A percentile compares a stretch with the other conserved stretches of the same genome.
These are phyloP conservation scores for Acestrorhynchus altus DNA, from an alignment of 2,797 vertebrate species.

Conservation along the genomic window DNA sequence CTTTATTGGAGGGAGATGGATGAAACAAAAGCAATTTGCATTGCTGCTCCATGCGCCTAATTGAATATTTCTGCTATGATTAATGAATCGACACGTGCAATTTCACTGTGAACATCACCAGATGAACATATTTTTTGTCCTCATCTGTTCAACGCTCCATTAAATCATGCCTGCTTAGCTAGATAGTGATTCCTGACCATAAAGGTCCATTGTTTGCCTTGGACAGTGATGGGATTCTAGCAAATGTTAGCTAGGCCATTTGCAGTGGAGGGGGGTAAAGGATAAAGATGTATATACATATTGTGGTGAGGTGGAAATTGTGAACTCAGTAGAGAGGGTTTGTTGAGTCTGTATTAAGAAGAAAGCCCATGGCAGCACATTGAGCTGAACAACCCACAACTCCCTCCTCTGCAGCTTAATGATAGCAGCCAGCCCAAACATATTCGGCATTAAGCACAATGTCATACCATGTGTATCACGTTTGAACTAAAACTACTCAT, in stretches of 20 bases:
- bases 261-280: neutral
- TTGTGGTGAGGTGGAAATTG: slow-evolving; percentile 18
- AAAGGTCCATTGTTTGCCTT: slow-evolving; percentile 13
- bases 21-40: slow-evolving; percentile 53
- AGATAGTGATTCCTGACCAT: neutral
- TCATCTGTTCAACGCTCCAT: slow-evolving; percentile 21
- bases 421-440: too few species aligned
- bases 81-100: slow-evolving; percentile 32
- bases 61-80: slow-evolving; percentile 45
- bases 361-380: slow-evolving; percentile 20
- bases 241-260: neutral
- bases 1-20: slow-evolving; percentile 28
- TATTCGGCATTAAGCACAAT: too few species aligned
- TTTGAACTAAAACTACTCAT: too few species aligned
- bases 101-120: slow-evolving; percentile 8
- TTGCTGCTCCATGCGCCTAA: slow-evolving; percentile 35
- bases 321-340: neutral
- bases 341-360: slow-evolving; percentile 45
- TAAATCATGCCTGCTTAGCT: neutral
- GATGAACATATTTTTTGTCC: slow-evolving; percentile 16
- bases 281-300: slow-evolving; percentile 1
- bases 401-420: too few species aligned
- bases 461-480: too few species aligned
- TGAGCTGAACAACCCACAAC: slow-evolving; percentile 8
- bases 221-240: neutral